Conservation (phyloP, 2,797 vertebrate species). For the Cuculus canorus region DNA sequence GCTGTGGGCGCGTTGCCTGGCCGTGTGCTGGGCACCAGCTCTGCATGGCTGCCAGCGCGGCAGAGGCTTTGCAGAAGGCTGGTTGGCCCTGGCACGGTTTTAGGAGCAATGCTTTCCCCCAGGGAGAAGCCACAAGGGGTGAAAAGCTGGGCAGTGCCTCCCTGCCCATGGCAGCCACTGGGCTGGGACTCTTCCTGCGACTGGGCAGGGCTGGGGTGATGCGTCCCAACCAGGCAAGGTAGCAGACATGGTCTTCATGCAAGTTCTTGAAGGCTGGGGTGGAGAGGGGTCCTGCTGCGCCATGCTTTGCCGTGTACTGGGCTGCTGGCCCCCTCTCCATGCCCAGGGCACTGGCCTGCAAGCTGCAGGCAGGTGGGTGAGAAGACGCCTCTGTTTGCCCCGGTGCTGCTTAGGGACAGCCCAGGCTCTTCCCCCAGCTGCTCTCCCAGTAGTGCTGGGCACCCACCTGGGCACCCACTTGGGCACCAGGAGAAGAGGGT, state of each 20-base stretch:
- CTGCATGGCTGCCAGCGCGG: background rate
- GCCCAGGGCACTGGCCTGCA: accelerated
- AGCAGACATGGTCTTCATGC: background rate
- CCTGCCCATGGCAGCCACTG: accelerated
- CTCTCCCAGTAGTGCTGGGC: background rate
- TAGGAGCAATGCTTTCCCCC: background rate
- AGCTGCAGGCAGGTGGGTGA: background rate
- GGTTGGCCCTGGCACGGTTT: background rate
- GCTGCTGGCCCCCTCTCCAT: background rate
- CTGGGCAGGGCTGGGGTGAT: background rate
- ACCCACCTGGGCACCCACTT: background rate
- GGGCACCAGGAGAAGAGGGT: background rate
- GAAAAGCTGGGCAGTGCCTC: background rate
- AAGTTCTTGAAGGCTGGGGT: background rate
- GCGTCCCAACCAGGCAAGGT: accelerated
- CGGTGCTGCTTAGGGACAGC: background rate
- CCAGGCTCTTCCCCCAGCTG: background rate
- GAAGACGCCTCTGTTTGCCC: accelerated
- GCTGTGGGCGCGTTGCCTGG: background rate
- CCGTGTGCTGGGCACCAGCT: background rate
- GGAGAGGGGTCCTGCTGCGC: background rate
- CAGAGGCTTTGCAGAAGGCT: background rate
- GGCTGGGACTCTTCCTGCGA: accelerated
- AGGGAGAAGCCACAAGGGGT: background rate
- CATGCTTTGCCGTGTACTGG: accelerated